phyloP scores from a whole-genome alignment of 2,888 invertebrate species.

The Tetropium fuscum region DNA sequence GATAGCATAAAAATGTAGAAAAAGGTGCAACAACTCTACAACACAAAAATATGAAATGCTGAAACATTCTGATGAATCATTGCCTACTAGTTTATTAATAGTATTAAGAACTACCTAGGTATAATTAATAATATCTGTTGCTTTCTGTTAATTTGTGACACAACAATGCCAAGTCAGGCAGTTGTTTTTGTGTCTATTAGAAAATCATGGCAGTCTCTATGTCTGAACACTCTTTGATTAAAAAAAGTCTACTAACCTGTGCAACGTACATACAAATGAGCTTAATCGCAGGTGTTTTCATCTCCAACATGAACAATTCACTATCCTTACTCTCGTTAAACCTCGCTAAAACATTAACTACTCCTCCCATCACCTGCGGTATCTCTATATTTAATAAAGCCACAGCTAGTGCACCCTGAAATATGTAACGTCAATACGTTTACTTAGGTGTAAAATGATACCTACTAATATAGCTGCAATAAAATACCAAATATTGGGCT shows the following conservation, averaged over 20 bases:
- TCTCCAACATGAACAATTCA: slow-evolving; percentile 71
- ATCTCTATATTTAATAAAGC: slow-evolving; percentile 92
- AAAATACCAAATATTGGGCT: slow-evolving; percentile 82
- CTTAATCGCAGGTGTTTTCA: slow-evolving; percentile 76
- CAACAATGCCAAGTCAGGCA: too few species aligned
- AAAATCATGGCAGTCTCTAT: too few species aligned
- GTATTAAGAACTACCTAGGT: too few species aligned
- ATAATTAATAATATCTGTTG: too few species aligned
- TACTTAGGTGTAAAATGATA: too few species aligned
- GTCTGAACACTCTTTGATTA: neutral
- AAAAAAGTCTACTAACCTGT: slow-evolving; percentile 70
- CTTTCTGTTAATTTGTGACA: too few species aligned
- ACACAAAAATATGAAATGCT: slow-evolving; percentile 39
- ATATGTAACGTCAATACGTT: too few species aligned
- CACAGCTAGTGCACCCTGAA: slow-evolving; percentile 88
- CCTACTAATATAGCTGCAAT: slow-evolving; percentile 83
- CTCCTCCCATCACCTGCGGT: slow-evolving; percentile 83
- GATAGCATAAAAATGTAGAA: slow-evolving; percentile 89
- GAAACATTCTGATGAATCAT: too few species aligned
- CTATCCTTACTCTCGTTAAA: slow-evolving; percentile 67
- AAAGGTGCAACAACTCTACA: slow-evolving; percentile 83
- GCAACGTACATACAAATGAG: slow-evolving; percentile 77
- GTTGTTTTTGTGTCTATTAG: too few species aligned
- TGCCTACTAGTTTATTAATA: too few species aligned
- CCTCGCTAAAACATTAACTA: slow-evolving; percentile 82